Conservation (phyloP, 1,140 invertebrate genomes). For the Cotesia chilonis region DNA sequence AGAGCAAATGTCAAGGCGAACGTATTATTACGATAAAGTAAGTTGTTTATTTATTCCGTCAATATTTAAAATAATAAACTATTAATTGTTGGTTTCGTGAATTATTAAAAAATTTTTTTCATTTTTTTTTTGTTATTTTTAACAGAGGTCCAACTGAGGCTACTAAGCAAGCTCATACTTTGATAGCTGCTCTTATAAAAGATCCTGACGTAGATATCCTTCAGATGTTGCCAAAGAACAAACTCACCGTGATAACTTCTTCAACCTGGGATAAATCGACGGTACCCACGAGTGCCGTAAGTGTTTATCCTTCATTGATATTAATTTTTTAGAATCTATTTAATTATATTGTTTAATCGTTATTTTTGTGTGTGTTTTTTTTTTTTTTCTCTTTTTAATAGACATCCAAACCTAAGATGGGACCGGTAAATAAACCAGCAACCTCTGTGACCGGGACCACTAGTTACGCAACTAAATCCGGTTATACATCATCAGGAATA, state of each 20-base stretch:
- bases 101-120: conserved; percentile 11
- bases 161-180: conserved; percentile 85
- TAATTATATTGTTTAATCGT: too few relatives aligned
- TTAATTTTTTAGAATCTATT: neutral
- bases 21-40: conserved; percentile 94
- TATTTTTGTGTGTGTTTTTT: conserved; percentile 21
- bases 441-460: conserved; percentile 51
- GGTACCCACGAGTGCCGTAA: conserved; percentile 52
- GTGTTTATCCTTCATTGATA: conserved; percentile 21
- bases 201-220: conserved; percentile 92
- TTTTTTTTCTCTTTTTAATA: conserved; percentile 36
- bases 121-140: conserved; percentile 39
- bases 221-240: conserved; percentile 80
- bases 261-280: conserved; percentile 70
- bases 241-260: conserved; percentile 64
- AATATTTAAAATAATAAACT: neutral
- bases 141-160: conserved; percentile 86
- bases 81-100: conserved; percentile 22
- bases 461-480: conserved; percentile 54
- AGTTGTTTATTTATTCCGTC: conserved; percentile 49
- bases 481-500: conserved; percentile 52
- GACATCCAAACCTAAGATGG: conserved; percentile 58
- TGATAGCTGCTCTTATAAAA: conserved; percentile 88
- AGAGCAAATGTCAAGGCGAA: conserved; percentile 92
- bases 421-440: conserved; percentile 54